These are phyloP conservation scores for Pollicipes pollicipes DNA, from an alignment of 1,140 invertebrate species.

Conservation along the genomic window DNA sequence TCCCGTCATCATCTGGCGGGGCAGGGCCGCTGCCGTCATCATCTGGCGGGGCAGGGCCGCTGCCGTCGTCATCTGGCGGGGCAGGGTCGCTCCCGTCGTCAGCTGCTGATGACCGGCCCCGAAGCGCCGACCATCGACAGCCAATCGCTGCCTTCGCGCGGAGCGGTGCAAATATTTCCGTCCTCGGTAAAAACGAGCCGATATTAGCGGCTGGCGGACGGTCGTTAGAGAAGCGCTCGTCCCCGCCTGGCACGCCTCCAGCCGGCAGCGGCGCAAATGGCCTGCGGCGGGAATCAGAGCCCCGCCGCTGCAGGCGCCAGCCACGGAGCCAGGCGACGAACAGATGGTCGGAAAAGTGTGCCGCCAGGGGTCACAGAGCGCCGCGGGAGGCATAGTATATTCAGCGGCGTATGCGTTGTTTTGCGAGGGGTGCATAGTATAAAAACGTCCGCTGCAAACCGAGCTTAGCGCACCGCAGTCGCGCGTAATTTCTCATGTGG, in stretches of 20 bases:
- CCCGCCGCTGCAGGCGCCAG: neutral
- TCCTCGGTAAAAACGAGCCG: neutral
- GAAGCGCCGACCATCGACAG: neutral
- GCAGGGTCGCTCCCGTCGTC: too few species aligned
- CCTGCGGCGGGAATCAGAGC: neutral
- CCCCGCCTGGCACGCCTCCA: neutral
- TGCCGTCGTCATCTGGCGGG: neutral
- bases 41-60: too few species aligned
- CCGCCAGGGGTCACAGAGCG: neutral
- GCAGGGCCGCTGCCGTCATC: too few species aligned
- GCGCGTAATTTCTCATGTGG: too few species aligned
- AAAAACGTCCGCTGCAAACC: too few species aligned
- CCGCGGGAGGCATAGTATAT: too few species aligned
- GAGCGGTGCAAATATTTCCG: neutral
- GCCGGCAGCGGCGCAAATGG: neutral
- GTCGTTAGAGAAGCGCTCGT: neutral
- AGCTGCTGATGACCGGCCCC: too few species aligned
- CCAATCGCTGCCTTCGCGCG: neutral
- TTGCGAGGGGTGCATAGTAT: too few species aligned
- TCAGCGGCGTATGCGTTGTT: too few species aligned
- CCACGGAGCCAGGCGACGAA: neutral
- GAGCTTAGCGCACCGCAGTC: too few species aligned
- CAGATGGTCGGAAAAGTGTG: neutral
- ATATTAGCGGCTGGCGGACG: neutral
- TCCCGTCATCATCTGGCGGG: too few species aligned